Base-by-base conservation (phyloP, 2,888 invertebrate genomes). In the Yponomeuta malinellus region DNA sequence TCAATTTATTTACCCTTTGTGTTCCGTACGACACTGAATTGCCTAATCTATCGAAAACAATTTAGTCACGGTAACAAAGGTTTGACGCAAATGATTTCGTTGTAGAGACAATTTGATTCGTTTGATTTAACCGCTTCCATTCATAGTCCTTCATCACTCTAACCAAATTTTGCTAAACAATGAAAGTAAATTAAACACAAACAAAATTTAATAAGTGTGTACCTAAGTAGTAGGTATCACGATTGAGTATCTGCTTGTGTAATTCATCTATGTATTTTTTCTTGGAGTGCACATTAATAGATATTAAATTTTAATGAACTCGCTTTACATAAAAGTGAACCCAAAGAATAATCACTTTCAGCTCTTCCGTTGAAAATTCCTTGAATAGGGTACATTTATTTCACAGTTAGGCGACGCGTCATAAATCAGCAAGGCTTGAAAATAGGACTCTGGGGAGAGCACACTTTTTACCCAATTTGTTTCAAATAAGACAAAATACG, bases 1-100 rank as follows among this genome's bases (percentile, higher is more conserved):
- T 74, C 84, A 79, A 86, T 87, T 85, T 86, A 82, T 86, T 80
- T 80, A 75, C 76, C 79, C 74, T 81, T 83, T 83, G 82, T 83
- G 79, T 83, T 82, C 81, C 78, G 15, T 5, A 29, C 75, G 73
- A 78, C 78, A 81, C 81, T 79, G 74, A 80, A 81, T 82, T 81
- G 84, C 81, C 82, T 79, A 79, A 79, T 83, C 79, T 80, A 80
- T 80, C 75, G 76, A 76, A 76, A 77, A 79, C 80, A 79, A 78
- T 77, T 77, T 76, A 74, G 77, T 74, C 75, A 74, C 72, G 75
- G 75, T 74, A 48, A 37, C 68, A 68, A 37, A 68, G 29, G 23
- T 68, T 68, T n/a, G 48, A 33, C 52, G 15, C 15, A 59, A 59
- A 59, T 59, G 15, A 59, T 59, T 59, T 59, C 52, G 52, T 59